Percentiles rank a stretch among this genome's conserved stretches.
Conservation (phyloP, 2,888 invertebrate species). For the Agonopterix arenella region DNA sequence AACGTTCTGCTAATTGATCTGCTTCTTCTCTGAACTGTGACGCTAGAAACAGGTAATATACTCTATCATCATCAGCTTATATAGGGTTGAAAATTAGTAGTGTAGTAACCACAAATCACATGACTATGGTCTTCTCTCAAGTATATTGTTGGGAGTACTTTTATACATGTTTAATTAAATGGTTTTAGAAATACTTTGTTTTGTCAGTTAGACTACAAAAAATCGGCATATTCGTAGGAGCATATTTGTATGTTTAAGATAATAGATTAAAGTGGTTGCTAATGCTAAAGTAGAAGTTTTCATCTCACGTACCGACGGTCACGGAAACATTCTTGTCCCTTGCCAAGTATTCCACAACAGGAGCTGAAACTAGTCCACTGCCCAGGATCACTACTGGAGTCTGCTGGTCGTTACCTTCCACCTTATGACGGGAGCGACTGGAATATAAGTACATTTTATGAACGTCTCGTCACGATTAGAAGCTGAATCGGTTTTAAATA, state of each 20-base stretch:
- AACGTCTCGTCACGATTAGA: background rate
- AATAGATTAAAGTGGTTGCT: too few species aligned
- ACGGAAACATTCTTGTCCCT: conserved; percentile 89
- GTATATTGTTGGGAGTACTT: too few species aligned
- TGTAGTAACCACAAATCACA: too few species aligned
- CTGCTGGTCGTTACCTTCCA: conserved; percentile 79
- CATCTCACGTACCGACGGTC: conserved; percentile 79
- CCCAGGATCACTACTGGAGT: conserved; percentile 93
- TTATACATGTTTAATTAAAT: too few species aligned
- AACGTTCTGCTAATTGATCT: conserved; percentile 86
- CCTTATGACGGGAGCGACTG: conserved; percentile 84
- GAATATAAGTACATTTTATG: background rate
- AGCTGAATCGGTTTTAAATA: too few species aligned
- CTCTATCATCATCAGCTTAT: too few species aligned
- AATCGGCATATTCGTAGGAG: too few species aligned
- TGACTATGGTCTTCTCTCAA: too few species aligned
- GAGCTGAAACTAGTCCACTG: conserved; percentile 96
- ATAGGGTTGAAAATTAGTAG: too few species aligned
- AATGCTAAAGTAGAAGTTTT: background rate
- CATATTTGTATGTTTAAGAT: too few species aligned
- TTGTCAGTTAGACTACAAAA: too few species aligned
- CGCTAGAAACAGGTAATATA: conserved; percentile 46
- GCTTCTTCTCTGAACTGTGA: conserved; percentile 93
- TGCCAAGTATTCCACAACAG: conserved; percentile 95
- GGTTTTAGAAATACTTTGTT: too few species aligned